phyloP scores from a whole-genome alignment of 2,888 invertebrate species.

The Furcula furcula region DNA sequence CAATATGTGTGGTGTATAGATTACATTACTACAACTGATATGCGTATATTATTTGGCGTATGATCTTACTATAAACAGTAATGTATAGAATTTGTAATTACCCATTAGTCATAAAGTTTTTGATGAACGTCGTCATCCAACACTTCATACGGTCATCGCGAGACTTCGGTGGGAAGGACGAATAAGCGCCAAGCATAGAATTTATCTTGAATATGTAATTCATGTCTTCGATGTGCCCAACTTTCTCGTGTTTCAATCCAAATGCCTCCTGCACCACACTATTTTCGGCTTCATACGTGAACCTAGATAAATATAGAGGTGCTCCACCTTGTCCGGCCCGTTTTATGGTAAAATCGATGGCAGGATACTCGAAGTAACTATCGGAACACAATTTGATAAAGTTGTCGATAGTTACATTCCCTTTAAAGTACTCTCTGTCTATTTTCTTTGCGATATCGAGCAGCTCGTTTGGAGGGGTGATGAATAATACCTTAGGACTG shows the following conservation, averaged over 20 bases:
- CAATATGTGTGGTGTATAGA: too few relatives aligned
- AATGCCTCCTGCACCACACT: constrained; percentile 65
- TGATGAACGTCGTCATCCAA: constrained; percentile 52
- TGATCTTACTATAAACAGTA: too few relatives aligned
- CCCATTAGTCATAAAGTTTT: constrained; percentile 56
- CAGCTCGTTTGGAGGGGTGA: constrained; percentile 23
- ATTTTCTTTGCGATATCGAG: constrained; percentile 34
- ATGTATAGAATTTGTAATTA: too few relatives aligned
- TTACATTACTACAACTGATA: too few relatives aligned
- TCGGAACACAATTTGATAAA: constrained; percentile 53
- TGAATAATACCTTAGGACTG: constrained; percentile 41
- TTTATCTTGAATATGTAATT: constrained; percentile 75
- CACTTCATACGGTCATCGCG: constrained; percentile 45
- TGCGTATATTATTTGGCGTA: too few relatives aligned
- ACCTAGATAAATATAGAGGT: constrained; percentile 77
- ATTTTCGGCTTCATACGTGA: constrained; percentile 70
- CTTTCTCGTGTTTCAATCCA: constrained; percentile 65
- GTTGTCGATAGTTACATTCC: constrained; percentile 38
- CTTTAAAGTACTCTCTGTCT: constrained; percentile 46
- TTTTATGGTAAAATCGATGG: constrained; percentile 45
- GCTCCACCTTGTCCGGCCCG: constrained; percentile 43
- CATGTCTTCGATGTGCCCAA: constrained; percentile 83
- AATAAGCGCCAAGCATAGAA: constrained; percentile 32
- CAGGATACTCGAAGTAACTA: constrained; percentile 53
- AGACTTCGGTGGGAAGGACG: constrained; percentile 21